Conservation (phyloP, 2,113 vertebrate species). For the Varanus salvator region DNA sequence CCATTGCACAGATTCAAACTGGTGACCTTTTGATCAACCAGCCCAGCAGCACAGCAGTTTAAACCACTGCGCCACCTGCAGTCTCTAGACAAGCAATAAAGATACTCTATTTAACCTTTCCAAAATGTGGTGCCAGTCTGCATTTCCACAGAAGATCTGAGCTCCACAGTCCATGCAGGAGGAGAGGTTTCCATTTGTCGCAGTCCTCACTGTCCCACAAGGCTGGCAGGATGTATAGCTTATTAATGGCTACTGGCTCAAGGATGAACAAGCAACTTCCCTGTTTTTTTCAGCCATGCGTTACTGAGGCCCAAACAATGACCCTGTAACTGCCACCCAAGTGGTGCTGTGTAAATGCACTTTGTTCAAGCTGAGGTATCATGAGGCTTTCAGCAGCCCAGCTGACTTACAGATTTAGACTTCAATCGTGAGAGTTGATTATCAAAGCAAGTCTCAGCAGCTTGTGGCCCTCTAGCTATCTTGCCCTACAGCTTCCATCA, state of each 20-base stretch:
- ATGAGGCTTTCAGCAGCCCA: background rate
- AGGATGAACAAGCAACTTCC: background rate
- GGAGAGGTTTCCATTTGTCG: background rate
- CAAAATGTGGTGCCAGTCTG: background rate
- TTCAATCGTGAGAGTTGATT: background rate
- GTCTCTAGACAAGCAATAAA: too few relatives aligned
- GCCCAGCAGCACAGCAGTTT: too few relatives aligned
- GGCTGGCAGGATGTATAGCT: background rate
- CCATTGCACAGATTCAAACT: too few relatives aligned
- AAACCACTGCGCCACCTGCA: too few relatives aligned
- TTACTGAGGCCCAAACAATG: background rate
- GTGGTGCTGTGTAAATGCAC: background rate
- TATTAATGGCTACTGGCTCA: background rate
- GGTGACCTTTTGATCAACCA: too few relatives aligned
- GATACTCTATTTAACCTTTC: background rate
- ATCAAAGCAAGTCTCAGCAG: too few relatives aligned
- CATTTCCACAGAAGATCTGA: background rate
- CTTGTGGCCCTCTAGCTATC: too few relatives aligned
- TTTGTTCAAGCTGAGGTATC: background rate
- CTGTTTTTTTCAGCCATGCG: background rate
- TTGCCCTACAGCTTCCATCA: too few relatives aligned
- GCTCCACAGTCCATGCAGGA: background rate
- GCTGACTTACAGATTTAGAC: background rate
- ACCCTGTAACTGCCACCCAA: background rate
- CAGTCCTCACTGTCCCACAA: background rate